Evolutionary conservation across 2,797 vertebrate genomes (phyloP), one percentile per base, ranked within the genome.

Genomic region (Mus spretus): DNA sequence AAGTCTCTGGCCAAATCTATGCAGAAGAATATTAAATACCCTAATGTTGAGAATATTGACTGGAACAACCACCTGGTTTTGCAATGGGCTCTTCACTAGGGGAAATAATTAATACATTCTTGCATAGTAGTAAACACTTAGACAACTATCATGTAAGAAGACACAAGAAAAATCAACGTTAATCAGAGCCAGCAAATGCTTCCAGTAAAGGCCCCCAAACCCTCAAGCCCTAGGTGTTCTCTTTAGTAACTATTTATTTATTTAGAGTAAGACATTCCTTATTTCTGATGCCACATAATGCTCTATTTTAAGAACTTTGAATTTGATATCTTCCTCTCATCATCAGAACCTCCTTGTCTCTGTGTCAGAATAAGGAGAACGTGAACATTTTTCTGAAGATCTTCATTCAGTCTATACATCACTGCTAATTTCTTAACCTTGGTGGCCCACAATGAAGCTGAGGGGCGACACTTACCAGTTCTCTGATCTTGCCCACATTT

Each of bases 81-180:
- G 63, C 94, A 95, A 93, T 57, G n/a, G 84, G 34, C 67, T 97
- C 90, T 98, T 97, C 86, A 85, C 97, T 97, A 96, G 47, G 47
- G 34, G 50, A 97, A 96, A 96, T 96, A 96, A 95, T 87, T 91
- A 93, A 67, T 88, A 70, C 86, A 79, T 96, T 95, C 89, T 89
- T 94, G 13, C 89, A 83, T 37, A 82, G 87, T 91, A 59, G 86
- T 95, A 96, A 97, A 97, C 96, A 95, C 94, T 93, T 79, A 96
- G 75, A 88, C 93, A 91, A 88, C 93, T 95, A 93, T 95, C 94
- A 70, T 80, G 65, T 93, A 87, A 59, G 37, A 93, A 97, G 92
- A 79, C 72, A 96, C 95, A 96, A 96, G 93, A 96, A 97, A 97
- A 97, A 96, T 97, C 97, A 97, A 90, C 97, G 94, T 95, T 96